Evolutionary conservation across 2,888 invertebrate species (phyloP), one percentile per base, ranked within the genome.

Genomic region (Limnephilus auricula): DNA sequence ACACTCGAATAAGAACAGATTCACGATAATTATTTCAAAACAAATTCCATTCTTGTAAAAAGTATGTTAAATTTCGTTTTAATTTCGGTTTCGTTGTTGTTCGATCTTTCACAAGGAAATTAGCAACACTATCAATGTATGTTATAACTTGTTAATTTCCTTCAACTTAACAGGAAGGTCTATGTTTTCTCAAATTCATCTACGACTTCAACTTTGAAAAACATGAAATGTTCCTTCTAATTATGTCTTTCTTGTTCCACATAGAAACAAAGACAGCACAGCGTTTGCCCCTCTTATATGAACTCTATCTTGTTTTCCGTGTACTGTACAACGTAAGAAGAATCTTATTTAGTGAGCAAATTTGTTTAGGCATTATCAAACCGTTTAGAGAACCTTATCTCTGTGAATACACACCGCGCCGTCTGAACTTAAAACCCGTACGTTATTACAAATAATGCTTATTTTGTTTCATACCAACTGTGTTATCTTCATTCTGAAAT

Each of bases 301-400:
- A 40, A 40, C 85, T 82, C n/a, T 85, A 85, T 85, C 85, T 85
- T 85, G 85, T 85, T 85, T 85, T 87, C 87, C 78, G 65, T 65
- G 31, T 87, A 18, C 34, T 87, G 78, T 87, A 87, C 65, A 87
- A 65, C 50, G 34, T 87, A 87, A 32, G 37, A 30, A 87, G 50
- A 65, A 32, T 87, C 87, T 87, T 85, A 31, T 85, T 65, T n/a
- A 50, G 89, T 89, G 37, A 25, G 89, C 80, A 89, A 89, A 89
- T 89, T 89, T 89, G 25, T 80, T 89, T 30, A 79, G 30, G 65
- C 89, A 89, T 79, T 79, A 89, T 89, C 31, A 89, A 89, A 34
- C 78, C 89, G 3, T 86, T 87, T 37, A 78, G 50, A 32, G 65
- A 30, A 34, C 37, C 65, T 89, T 79, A 89, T 88, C 89, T 79